Evolutionary conservation across 2,797 vertebrate species (phyloP), one percentile per base, ranked within the genome.

Genomic region (Coranthus polyacanthus): DNA sequence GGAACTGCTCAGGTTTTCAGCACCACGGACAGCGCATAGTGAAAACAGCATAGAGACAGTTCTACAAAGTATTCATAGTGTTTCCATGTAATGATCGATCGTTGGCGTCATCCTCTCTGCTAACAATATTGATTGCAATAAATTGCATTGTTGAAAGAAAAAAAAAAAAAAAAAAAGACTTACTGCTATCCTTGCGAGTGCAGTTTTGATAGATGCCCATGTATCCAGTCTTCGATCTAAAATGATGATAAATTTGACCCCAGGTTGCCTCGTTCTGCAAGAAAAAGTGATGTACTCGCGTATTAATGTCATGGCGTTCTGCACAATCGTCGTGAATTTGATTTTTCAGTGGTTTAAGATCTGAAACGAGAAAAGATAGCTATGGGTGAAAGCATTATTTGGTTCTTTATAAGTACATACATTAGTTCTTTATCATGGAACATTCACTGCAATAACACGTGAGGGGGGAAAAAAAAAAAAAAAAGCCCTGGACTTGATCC

Each of bases 151-250:
- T 20, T 44, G 15, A n/a, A 26, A 56, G 54, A 41, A 2, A 52
- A 17, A n/a, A 10, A 43, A 29, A 12, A 58, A 55, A 45, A n/a
- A n/a, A n/a, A n/a, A n/a, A n/a, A n/a, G n/a, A 86, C 96, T 97
- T 91, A 98, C 98, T 82, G 96, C 95, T 88, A 99, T 96, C 86
- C 94, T 95, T 51, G 96, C 94, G 41, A 99, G 95, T 56, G 96
- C 95, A 1, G 91, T 94, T 95, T 98, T 99, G 82, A 99, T 94
- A 1, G 97, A 98, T 63, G 93, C 92, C 98, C 97, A 99, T 0
- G 97, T 97, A 71, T 98, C 97, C 91, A 96, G 65, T 88, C 98
- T 94, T 91, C 97, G 92, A 83, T 99, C 98, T 94, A 99, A 91
- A 89, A 99, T 95, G 55, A 99, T 88, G 89, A 96, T 97, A 84